These are phyloP conservation scores for Erythrocercus mccallii DNA, from an alignment of 2,113 vertebrate species.

Conservation along the genomic window DNA sequence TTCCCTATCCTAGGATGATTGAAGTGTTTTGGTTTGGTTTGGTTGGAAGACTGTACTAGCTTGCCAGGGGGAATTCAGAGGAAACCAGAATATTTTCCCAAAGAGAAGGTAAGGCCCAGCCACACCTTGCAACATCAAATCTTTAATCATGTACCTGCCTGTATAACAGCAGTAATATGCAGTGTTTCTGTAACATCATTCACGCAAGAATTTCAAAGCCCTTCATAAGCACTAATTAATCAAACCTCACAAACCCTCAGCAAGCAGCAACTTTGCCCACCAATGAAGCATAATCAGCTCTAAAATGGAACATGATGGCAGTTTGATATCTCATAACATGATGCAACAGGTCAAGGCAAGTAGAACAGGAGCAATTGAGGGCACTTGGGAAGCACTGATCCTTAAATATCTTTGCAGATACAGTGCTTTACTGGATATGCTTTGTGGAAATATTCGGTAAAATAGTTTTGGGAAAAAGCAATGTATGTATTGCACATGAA, in stretches of 20 bases:
- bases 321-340: conserved; percentile 23
- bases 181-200: conserved; percentile 44
- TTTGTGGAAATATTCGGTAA: neutral
- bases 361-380: conserved; percentile 47
- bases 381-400: neutral
- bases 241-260: conserved; percentile 38
- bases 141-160: conserved; percentile 61
- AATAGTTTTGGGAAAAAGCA: neutral
- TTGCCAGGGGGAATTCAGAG: conserved; percentile 36
- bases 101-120: conserved; percentile 23
- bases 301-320: conserved; percentile 42
- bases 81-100: conserved; percentile 30
- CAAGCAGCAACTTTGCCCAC: conserved; percentile 58
- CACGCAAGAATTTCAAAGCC: conserved; percentile 56
- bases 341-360: conserved; percentile 48
- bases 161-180: conserved; percentile 1
- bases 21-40: conserved; percentile 36
- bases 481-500: neutral
- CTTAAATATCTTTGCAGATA: neutral
- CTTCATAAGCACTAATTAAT: conserved; percentile 59
- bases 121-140: conserved; percentile 44
- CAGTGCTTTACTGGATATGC: neutral
- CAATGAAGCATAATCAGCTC: neutral
- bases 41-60: conserved; percentile 18
- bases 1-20: neutral